A percentile compares a stretch with the other conserved stretches of the same genome.
phyloP scores from a whole-genome alignment of 2,888 invertebrate species.

The Leucozona laternaria region DNA sequence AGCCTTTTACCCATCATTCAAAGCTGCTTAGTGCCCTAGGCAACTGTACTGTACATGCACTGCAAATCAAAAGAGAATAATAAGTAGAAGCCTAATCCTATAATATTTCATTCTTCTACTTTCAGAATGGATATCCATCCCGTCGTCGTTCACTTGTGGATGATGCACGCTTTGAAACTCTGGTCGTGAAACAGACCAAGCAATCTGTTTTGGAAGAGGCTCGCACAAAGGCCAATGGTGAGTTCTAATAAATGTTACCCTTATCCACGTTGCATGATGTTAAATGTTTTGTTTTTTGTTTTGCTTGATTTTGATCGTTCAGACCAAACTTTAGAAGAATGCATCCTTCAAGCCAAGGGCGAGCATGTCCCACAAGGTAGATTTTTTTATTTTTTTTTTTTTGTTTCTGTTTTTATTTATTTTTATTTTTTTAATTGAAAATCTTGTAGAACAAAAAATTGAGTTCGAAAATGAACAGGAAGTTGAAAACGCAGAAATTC shows the following conservation, averaged over 20 bases:
- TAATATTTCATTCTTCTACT: constrained; percentile 77
- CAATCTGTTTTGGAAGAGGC: constrained; percentile 96
- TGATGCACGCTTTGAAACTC: constrained; percentile 98
- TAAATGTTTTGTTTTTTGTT: constrained; percentile 72
- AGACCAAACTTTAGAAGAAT: constrained; percentile 88
- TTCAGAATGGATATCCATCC: constrained; percentile 98
- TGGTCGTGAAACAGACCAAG: constrained; percentile 97
- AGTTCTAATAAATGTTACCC: constrained; percentile 80
- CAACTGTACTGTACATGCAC: constrained; percentile 52
- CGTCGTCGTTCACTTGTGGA: constrained; percentile 97
- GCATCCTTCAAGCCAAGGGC: constrained; percentile 86
- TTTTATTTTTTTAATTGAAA: constrained; percentile 81
- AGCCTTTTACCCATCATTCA: constrained; percentile 62
- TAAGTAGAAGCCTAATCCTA: constrained; percentile 9
- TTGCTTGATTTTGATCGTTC: constrained; percentile 77
- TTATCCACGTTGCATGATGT: constrained; percentile 66
- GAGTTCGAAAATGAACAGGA: constrained; percentile 82
- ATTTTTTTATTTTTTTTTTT: background rate
- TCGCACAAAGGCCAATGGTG: constrained; percentile 94
- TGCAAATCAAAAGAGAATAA: constrained; percentile 42
- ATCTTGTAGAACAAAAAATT: constrained; percentile 84
- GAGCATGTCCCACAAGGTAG: constrained; percentile 80
- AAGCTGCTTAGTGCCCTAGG: constrained; percentile 71
- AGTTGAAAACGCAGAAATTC: constrained; percentile 79
- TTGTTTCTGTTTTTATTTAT: constrained; percentile 18